Percentiles rank a stretch among this genome's conserved stretches.
These are phyloP conservation scores for Dryocosmus kuriphilus DNA, from an alignment of 2,888 invertebrate genomes.

Conservation along the genomic window DNA sequence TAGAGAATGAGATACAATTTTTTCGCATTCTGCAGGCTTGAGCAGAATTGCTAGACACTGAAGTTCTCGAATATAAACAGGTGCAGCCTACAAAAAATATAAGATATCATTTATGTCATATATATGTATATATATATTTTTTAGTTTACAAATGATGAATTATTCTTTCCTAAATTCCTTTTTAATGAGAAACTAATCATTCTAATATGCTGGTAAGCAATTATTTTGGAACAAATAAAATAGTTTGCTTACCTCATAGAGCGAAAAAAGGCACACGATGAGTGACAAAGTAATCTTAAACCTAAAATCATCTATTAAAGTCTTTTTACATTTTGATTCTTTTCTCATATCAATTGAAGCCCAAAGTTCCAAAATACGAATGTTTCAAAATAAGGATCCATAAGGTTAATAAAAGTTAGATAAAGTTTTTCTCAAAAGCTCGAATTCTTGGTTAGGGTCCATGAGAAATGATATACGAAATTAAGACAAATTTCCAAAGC, in stretches of 20 bases:
- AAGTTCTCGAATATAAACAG: conserved; percentile 49
- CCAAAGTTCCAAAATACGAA: neutral
- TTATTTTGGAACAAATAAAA: neutral
- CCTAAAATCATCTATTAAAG: neutral
- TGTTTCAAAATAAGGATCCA: neutral
- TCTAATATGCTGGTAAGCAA: neutral
- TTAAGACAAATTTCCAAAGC: conserved; percentile 41
- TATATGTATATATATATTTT: neutral
- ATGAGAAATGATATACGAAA: neutral
- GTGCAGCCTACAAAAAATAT: conserved; percentile 3
- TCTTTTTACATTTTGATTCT: conserved; percentile 6
- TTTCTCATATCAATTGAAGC: conserved; percentile 11
- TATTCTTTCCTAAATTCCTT: too few relatives aligned
- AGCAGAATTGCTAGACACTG: conserved; percentile 53
- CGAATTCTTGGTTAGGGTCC: conserved; percentile 2
- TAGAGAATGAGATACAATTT: conserved; percentile 25
- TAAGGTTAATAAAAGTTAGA: neutral
- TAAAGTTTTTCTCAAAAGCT: conserved; percentile 12
- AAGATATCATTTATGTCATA: neutral
- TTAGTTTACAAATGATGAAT: too few relatives aligned
- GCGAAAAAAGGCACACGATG: neutral
- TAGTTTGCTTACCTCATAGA: conserved; percentile 14
- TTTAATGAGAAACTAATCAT: neutral
- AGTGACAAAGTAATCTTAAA: neutral
- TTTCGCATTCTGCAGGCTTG: conserved; percentile 56